Evolutionary conservation across 2,113 vertebrate genomes (phyloP).

Genomic region (Ellobius talpinus): DNA sequence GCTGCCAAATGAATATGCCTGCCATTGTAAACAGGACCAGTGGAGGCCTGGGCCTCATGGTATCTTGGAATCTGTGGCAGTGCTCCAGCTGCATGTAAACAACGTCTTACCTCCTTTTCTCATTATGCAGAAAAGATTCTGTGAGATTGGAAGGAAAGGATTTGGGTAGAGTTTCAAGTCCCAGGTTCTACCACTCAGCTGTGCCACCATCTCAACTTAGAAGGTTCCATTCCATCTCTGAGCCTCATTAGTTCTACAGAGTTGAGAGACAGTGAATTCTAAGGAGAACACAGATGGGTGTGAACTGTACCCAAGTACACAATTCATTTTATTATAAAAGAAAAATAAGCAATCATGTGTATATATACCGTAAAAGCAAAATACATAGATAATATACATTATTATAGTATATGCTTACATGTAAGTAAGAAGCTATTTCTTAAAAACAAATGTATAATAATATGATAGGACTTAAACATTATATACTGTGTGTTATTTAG

Average conservation of each 20-base stretch:
- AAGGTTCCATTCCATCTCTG: not conserved
- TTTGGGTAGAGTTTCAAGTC: not conserved
- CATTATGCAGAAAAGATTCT: not conserved
- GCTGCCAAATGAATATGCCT: slow-evolving; percentile 50
- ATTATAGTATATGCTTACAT: not conserved
- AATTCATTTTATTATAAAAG: not conserved
- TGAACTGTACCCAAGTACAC: not conserved
- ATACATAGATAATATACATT: not conserved
- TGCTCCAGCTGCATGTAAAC: slow-evolving; percentile 39
- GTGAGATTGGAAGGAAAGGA: not conserved
- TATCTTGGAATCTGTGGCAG: slow-evolving; percentile 49
- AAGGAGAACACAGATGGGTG: not conserved
- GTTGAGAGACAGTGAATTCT: not conserved
- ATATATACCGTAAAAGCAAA: not conserved
- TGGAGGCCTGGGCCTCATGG: slow-evolving; percentile 10
- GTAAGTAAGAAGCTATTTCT: not conserved
- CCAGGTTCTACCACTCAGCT: not conserved
- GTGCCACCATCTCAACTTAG: not conserved
- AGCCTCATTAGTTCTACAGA: not conserved
- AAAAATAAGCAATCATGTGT: not conserved
- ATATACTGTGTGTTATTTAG: not conserved
- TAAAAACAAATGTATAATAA: not conserved
- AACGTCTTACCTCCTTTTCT: slow-evolving; percentile 36
- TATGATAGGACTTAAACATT: not conserved
- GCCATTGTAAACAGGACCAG: slow-evolving; percentile 40